These are phyloP conservation scores for Xyrauchen texanus DNA, from an alignment of 2,113 vertebrate genomes.

Conservation along the genomic window DNA sequence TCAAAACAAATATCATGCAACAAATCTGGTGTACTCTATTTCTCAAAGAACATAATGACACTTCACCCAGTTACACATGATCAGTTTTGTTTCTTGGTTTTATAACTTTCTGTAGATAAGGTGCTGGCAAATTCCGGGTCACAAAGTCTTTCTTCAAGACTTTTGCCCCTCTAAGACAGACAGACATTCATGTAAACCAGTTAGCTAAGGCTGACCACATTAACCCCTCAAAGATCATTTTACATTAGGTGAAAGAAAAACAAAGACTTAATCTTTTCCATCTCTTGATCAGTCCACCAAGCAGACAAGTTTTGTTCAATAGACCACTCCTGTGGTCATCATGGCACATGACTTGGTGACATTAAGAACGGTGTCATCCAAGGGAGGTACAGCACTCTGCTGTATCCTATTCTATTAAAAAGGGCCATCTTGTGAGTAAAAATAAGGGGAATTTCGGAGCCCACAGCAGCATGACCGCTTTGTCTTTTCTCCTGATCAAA, in stretches of 20 bases:
- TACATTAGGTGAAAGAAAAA: conserved; percentile 14
- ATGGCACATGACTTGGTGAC: conserved; percentile 52
- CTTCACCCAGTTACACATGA: conserved; percentile 74
- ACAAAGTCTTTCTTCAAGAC: conserved; percentile 54
- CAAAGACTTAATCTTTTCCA: conserved; percentile 11
- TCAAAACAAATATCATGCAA: conserved; percentile 66
- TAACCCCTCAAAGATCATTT: conserved; percentile 32
- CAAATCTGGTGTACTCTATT: conserved; percentile 76
- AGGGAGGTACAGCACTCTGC: conserved; percentile 66
- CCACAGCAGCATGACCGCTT: conserved; percentile 58
- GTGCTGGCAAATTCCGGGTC: conserved; percentile 76
- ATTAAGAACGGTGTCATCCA: conserved; percentile 36
- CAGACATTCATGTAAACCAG: conserved; percentile 74
- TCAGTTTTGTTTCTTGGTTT: conserved; percentile 36
- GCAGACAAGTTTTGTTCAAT: conserved; percentile 48
- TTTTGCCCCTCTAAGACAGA: conserved; percentile 51
- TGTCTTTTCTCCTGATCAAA: conserved; percentile 39
- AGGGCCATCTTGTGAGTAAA: conserved; percentile 58
- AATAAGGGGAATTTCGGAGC: conserved; percentile 11
- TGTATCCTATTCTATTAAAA: conserved; percentile 45
- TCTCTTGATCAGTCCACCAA: conserved; percentile 27
- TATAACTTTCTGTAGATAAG: conserved; percentile 65
- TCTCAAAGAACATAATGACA: conserved; percentile 74
- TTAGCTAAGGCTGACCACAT: conserved; percentile 49
- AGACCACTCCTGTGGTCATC: conserved; percentile 51